phyloP scores from a whole-genome alignment of 35 echinoderm and acorn worm genomes.

The Heliocidaris erythrogramma region DNA sequence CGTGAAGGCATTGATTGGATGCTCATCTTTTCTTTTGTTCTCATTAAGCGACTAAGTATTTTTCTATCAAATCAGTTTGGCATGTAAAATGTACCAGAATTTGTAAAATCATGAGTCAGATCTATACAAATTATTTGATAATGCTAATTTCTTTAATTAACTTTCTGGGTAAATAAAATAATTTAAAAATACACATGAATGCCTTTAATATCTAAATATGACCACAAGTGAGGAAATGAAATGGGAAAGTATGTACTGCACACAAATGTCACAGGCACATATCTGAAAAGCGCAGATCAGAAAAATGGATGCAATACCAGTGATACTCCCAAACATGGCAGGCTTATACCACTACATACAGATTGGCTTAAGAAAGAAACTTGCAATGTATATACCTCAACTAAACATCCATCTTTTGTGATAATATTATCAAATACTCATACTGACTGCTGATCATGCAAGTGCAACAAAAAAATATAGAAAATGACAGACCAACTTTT shows the following conservation, averaged over 20 bases:
- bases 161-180: not conserved
- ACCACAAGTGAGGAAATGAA: not conserved
- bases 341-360: not conserved
- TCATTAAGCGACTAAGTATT: too few species aligned
- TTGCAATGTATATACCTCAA: not conserved
- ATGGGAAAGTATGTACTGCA: not conserved
- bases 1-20: too few species aligned
- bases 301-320: not conserved
- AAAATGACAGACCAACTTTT: not conserved
- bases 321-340: not conserved
- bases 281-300: not conserved
- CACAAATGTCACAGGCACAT: not conserved
- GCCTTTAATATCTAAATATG: too few species aligned
- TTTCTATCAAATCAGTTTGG: too few species aligned
- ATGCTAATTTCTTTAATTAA: not conserved
- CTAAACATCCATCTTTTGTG: not conserved
- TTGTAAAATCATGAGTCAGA: too few species aligned
- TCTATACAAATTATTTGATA: too few species aligned
- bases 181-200: not conserved
- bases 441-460: not conserved
- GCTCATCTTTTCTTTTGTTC: too few species aligned
- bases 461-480: not conserved
- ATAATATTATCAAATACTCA: not conserved
- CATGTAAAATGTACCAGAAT: too few species aligned
- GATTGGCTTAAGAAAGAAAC: not conserved